Conservation (phyloP, 2,113 vertebrate genomes). For the Bos javanicus region DNA sequence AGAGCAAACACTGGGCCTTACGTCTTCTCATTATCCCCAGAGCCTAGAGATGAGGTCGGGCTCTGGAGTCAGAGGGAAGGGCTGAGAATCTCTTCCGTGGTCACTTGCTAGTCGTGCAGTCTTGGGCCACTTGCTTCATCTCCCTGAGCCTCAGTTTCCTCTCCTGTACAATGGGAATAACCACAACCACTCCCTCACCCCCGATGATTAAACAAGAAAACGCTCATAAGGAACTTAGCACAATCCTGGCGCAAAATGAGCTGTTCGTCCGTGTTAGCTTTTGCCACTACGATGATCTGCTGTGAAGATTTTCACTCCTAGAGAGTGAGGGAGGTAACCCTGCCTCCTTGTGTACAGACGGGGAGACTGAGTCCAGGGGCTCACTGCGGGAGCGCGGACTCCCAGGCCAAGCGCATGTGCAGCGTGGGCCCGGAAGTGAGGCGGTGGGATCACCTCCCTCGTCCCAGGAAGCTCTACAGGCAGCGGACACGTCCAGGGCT, state of each 20-base stretch:
- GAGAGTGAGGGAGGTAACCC: fast-evolving
- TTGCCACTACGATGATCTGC: not conserved
- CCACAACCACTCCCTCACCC: not conserved
- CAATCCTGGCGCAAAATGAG: fast-evolving
- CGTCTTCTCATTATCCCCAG: fast-evolving
- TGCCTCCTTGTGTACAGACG: not conserved
- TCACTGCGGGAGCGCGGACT: too few species aligned
- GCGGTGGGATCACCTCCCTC: fast-evolving
- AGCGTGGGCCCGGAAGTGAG: fast-evolving
- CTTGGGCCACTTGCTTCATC: not conserved
- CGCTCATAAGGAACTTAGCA: fast-evolving
- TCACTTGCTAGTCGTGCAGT: not conserved
- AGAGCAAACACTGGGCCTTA: not conserved
- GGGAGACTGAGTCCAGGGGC: not conserved
- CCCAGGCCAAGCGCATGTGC: fast-evolving
- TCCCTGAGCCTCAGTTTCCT: not conserved
- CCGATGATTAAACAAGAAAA: not conserved
- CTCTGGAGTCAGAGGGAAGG: not conserved
- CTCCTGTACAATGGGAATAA: not conserved
- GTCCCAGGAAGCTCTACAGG: too few species aligned
- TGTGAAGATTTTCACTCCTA: not conserved
- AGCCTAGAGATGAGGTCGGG: not conserved
- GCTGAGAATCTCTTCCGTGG: not conserved
- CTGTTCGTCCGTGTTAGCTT: fast-evolving
- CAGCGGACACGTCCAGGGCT: fast-evolving